Evolutionary conservation across 1,140 invertebrate species (phyloP), one percentile per base, ranked within the genome.

Genomic region (Augochlora pura): DNA sequence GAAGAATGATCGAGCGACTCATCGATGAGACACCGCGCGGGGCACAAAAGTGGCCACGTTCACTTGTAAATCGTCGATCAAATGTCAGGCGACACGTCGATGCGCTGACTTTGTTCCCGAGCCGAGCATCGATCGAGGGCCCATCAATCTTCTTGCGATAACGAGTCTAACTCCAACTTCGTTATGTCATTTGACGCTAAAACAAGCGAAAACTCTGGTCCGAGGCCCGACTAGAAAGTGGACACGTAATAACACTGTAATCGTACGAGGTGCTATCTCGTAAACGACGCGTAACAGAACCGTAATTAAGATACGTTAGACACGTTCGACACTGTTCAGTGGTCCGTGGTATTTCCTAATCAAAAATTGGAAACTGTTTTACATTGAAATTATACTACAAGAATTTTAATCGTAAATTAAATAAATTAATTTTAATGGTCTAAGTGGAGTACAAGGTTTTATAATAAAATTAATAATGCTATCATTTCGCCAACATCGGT

Each of bases 211-310:
- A 68, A 68, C 4, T 21, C 27, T 54, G 21, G 21, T 10, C 8
- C 8, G 32, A 10, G 16, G 14, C 9, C 6, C 39, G 16, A 1
- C 25, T 68, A 68, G 73, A 75, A 75, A 75, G 73, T 59, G n/a
- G 23, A 65, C 64, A 32, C 52, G 38, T 23, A 67, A 76, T 67
- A 27, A 32, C n/a, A 27, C 52, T 39, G 32, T 62, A 75, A 75
- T 39, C 16, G 9, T n/a, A 16, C 62, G 14, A 64, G 10, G 46
- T n/a, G 42, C 7, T n/a, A 27, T n/a, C 23, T 23, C 39, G n/a
- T 16, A 42, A 18, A 60, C 3, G 1, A 65, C 60, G 8, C 38
- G 49, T 59, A 59, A 76, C 38, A 60, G 23, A 57, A n/a, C 18
- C 23, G 9, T 46, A 69, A 69, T 69, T 76, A 69, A 69, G 52